Evolutionary conservation across 2,113 vertebrate genomes (phyloP), one percentile per base, ranked within the genome.

Genomic region (Picathartes gymnocephalus): DNA sequence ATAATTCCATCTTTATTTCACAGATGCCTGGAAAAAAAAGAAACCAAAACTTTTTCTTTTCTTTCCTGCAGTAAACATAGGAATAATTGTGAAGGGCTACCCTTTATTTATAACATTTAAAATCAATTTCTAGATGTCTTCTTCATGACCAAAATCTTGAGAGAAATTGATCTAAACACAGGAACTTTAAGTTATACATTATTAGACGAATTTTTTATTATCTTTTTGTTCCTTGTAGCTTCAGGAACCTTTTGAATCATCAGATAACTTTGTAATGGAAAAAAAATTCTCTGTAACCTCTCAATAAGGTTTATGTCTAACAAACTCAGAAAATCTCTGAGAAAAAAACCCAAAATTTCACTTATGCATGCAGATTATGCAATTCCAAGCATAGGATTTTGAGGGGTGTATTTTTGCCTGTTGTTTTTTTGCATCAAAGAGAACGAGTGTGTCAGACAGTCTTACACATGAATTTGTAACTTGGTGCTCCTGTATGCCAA

Each of bases 391-490:
- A 30, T 39, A 89, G 86, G 37, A 91, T 42, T 83, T 66, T 74
- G 24, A 45, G 4, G 30, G 21, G 30, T 54, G 14, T 0, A 2
- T 66, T 54, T 81, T 44, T 73, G 20, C 9, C 45, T 78, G 91
- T 88, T 44, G 25, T 4, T 69, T 91, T 95, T 96, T 96, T 92
- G 47, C 60, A 78, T 93, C 86, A 92, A 95, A 93, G 92, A 95
- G 82, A 95, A 92, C 0, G 7, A 95, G 66, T 86, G 64, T 94
- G 91, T 95, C 94, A 97, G 91, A 97, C 90, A 95, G 88, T 89
- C 45, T 80, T 96, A 92, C 27, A 50, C 81, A 70, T 62, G 85
- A 97, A 96, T 95, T 93, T 74, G 85, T 93, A 78, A 94, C 86
- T 79, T 62, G 56, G 76, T 69, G 56, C 31, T 78, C 79, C 20